These are phyloP conservation scores for Origma solitaria DNA, from an alignment of 2,113 vertebrate species.

Conservation along the genomic window DNA sequence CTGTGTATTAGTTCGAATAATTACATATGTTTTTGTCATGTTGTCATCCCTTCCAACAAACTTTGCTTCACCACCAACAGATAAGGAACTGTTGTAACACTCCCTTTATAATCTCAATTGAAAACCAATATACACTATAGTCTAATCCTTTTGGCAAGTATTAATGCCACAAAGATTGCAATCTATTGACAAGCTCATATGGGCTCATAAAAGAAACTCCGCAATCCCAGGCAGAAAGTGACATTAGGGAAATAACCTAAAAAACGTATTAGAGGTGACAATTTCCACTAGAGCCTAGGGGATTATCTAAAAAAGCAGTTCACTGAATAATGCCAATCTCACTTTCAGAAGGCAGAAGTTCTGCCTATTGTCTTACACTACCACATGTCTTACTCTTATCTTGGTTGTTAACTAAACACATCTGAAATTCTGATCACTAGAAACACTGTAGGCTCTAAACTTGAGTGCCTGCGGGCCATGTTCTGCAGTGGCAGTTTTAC, in stretches of 20 bases:
- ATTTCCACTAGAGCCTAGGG: neutral
- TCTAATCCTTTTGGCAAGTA: neutral
- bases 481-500: constrained; percentile 1
- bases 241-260: neutral
- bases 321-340: neutral
- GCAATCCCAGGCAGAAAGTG: neutral
- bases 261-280: neutral
- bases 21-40: neutral
- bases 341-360: neutral
- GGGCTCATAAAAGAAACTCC: neutral
- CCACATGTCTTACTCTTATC: neutral
- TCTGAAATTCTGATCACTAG: neutral
- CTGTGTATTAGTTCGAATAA: neutral
- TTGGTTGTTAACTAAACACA: neutral
- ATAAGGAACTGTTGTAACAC: neutral
- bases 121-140: neutral
- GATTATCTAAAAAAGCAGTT: neutral
- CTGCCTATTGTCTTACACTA: neutral
- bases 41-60: neutral
- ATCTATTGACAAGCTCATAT: neutral
- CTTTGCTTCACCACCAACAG: neutral
- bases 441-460: neutral
- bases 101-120: neutral
- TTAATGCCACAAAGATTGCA: neutral
- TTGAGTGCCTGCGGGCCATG: neutral